Conservation (phyloP, 1,140 invertebrate species). For the Mylabris phalerata region DNA sequence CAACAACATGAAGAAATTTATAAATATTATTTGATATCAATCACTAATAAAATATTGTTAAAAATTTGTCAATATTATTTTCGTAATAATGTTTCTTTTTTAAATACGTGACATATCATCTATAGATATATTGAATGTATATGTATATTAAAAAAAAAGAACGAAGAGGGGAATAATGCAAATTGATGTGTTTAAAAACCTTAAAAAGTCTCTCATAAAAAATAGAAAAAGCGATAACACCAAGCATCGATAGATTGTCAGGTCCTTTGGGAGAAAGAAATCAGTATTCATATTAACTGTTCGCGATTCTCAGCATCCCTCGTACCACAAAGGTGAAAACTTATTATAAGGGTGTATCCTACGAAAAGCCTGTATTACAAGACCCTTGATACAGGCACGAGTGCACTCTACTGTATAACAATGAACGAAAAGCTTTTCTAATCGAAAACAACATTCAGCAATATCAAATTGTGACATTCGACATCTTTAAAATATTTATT, state of each 20-base stretch:
- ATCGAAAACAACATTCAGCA: slow-evolving; percentile 25
- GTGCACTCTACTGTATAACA: slow-evolving; percentile 29
- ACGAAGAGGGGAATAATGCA: too few species aligned
- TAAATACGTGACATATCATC: too few species aligned
- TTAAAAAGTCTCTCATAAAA: slow-evolving; percentile 2
- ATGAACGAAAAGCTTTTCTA: slow-evolving; percentile 25
- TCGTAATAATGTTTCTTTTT: too few species aligned
- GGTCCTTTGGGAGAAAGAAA: slow-evolving; percentile 26
- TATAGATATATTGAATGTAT: too few species aligned
- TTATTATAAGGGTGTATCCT: slow-evolving; percentile 35
- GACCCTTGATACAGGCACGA: slow-evolving; percentile 32
- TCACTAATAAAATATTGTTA: too few species aligned
- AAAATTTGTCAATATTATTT: too few species aligned
- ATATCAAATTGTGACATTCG: slow-evolving; percentile 1
- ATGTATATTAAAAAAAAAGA: too few species aligned
- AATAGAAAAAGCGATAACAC: slow-evolving; percentile 23
- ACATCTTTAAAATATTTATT: background rate
- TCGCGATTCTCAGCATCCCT: slow-evolving; percentile 24
- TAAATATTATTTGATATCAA: too few species aligned
- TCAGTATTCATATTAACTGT: slow-evolving; percentile 34
- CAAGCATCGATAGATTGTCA: slow-evolving; percentile 15
- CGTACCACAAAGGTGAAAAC: slow-evolving; percentile 33
- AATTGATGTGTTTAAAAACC: background rate
- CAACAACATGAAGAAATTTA: too few species aligned
- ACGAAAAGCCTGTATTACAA: slow-evolving; percentile 32